Evolutionary conservation across 2,797 vertebrate species (phyloP).

Genomic region (Buceros bicornis): DNA sequence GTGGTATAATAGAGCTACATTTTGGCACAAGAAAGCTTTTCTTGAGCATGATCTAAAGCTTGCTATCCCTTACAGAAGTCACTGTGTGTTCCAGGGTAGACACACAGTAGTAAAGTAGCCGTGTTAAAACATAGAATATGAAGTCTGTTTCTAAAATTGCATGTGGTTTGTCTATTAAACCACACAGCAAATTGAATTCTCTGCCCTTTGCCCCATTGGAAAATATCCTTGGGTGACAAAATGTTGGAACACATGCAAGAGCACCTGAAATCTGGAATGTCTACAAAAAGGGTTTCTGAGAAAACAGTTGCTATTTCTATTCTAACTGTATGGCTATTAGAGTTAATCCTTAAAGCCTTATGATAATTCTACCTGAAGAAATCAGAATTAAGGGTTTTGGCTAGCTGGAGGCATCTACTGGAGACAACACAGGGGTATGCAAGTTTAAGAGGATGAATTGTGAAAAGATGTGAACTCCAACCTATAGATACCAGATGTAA

Average conservation of each 20-base stretch:
- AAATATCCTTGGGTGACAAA: neutral
- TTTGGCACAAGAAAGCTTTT: neutral
- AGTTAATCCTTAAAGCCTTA: neutral
- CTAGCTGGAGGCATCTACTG: neutral
- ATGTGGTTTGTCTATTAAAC: neutral
- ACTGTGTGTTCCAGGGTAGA: neutral
- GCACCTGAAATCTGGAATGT: neutral
- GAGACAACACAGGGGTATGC: neutral
- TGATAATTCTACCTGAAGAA: neutral
- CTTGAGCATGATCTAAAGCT: neutral
- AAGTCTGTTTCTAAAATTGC: neutral
- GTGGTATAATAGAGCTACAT: neutral
- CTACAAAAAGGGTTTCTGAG: neutral
- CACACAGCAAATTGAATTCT: neutral
- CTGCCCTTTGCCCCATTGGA: neutral
- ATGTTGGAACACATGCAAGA: neutral
- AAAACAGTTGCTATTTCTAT: neutral
- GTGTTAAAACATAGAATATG: neutral
- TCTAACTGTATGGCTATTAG: neutral
- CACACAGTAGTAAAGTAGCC: neutral
- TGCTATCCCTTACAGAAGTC: neutral
- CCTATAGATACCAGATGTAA: neutral
- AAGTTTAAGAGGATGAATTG: neutral
- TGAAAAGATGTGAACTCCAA: neutral
- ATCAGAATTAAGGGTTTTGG: neutral